Base-by-base conservation (phyloP, 2,113 vertebrate species). In the Dunckerocampus dactyliophorus region DNA sequence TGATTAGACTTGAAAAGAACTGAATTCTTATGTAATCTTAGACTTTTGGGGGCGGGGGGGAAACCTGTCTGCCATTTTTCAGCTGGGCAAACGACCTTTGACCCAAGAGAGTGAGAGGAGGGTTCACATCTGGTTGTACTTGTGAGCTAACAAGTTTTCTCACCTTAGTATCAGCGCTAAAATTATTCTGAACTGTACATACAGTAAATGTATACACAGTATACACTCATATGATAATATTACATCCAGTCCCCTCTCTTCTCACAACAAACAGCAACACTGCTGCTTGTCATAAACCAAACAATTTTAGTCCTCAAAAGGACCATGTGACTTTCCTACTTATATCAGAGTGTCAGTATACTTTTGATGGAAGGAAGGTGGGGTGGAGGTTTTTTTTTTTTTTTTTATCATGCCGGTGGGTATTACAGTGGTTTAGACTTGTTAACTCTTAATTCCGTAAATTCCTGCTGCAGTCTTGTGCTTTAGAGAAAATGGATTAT, bases 381-480 rank as follows among this genome's bases (percentile, higher is more conserved):
- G 15, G 43, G 43, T 45, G 57, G 46, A 47, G 46, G 6, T 14
- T 34, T 34, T 34, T 34, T 34, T 34, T 34, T 28, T 28, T 43
- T 45, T 34, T 34, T 34, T 7, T 8, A 82, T 81, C 56, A 68
- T 64, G 72, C 79, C 79, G 82, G 67, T 13, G 79, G 74, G 74
- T 80, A 65, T 70, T 82, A 76, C 74, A 82, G 80, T 76, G 79
- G 86, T 84, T 89, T 74, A 77, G 84, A 84, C 87, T 85, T 85
- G 86, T 85, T 84, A 82, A 84, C 70, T 62, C 66, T 42, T 67
- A 80, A 88, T 89, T 80, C 83, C 74, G 75, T 65, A 77, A 77
- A 89, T 89, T 88, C 86, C 69, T 80, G 39, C 55, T 42, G 45
- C 65, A 70, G 76, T 75, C 72, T 67, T 64, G 69, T 75, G 74